These are phyloP conservation scores for Oriolus oriolus DNA, from an alignment of 2,113 vertebrate genomes.

Conservation along the genomic window DNA sequence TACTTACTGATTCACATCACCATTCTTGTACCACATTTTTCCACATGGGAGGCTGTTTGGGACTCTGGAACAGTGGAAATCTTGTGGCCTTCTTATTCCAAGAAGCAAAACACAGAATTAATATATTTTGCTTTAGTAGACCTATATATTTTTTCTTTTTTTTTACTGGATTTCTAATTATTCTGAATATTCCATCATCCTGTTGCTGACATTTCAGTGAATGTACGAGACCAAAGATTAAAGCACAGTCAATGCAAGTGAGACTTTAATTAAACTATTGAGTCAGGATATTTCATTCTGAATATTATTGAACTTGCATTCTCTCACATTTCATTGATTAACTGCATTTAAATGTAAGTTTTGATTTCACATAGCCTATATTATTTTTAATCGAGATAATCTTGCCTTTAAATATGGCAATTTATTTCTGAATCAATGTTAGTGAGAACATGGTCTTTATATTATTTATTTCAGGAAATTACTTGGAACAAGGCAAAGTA, in stretches of 20 bases:
- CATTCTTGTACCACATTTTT: not conserved
- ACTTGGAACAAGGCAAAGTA: not conserved
- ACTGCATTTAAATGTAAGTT: not conserved
- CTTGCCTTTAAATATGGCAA: not conserved
- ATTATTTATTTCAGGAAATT: not conserved
- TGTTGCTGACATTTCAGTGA: not conserved
- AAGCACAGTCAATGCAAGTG: not conserved
- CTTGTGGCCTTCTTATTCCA: not conserved
- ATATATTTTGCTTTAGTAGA: not conserved
- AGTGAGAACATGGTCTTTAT: not conserved
- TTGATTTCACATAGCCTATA: not conserved
- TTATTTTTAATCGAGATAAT: not conserved
- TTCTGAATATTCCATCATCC: not conserved
- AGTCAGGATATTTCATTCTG: not conserved
- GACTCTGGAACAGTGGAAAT: not conserved
- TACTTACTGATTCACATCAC: not conserved
- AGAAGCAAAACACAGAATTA: not conserved
- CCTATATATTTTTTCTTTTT: not conserved
- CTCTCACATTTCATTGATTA: not conserved
- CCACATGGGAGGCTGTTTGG: not conserved
- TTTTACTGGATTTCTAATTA: not conserved
- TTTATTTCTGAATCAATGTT: not conserved
- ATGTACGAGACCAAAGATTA: not conserved
- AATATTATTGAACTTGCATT: slow-evolving; percentile 4
- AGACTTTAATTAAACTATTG: slow-evolving; percentile 20